A percentile compares a stretch with the other conserved stretches of the same genome.
Evolutionary conservation across 2,797 vertebrate species (phyloP).

Genomic region (Trichosurus vulpecula): DNA sequence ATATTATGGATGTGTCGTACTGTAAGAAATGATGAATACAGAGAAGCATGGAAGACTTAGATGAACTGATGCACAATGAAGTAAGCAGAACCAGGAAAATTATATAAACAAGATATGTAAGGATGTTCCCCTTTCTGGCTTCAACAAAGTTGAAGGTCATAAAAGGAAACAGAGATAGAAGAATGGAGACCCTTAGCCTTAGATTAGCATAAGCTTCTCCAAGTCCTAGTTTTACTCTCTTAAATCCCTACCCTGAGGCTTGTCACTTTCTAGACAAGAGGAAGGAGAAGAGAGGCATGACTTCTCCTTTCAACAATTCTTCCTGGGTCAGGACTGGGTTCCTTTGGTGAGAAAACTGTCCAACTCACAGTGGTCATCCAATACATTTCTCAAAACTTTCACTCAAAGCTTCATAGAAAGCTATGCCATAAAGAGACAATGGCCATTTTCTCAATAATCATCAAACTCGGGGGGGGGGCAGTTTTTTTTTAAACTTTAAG

Average conservation of each 20-base stretch:
- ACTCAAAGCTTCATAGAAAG: neutral
- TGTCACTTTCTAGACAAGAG: neutral
- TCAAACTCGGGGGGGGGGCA: neutral
- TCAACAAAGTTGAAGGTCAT: neutral
- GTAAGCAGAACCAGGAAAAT: neutral
- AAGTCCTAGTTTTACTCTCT: neutral
- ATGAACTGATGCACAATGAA: neutral
- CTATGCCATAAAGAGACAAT: neutral
- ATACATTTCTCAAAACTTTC: neutral
- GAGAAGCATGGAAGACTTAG: neutral
- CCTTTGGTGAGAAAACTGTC: neutral
- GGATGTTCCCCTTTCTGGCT: neutral
- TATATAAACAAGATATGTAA: neutral
- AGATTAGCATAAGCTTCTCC: neutral
- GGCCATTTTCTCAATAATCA: neutral
- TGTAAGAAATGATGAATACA: neutral
- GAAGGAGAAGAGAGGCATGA: neutral
- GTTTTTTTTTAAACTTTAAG: neutral
- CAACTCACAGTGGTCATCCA: neutral
- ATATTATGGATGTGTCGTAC: neutral
- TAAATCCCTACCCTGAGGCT: neutral
- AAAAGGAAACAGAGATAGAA: neutral
- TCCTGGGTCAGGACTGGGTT: neutral
- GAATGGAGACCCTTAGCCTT: neutral
- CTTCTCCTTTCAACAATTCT: neutral